Evolutionary conservation across 2,797 vertebrate genomes (phyloP).

Genomic region (Natrix natrix): DNA sequence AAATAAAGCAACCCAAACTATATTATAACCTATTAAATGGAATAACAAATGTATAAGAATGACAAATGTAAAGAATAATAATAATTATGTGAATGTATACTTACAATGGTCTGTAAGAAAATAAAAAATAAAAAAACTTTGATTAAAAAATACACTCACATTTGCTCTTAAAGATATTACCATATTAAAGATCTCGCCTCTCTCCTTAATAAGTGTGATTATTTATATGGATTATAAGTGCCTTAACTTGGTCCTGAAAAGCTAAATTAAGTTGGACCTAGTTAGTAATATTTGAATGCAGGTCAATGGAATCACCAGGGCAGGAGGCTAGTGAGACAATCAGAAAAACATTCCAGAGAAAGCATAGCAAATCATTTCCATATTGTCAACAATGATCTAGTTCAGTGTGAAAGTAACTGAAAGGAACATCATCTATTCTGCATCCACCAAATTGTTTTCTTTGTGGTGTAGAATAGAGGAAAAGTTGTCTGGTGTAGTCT

Average conservation of each 20-base stretch:
- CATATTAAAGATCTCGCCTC: rapidly evolving
- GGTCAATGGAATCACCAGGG: not conserved
- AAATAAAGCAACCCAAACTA: too few relatives aligned
- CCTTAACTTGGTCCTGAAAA: not conserved
- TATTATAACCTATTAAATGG: too few relatives aligned
- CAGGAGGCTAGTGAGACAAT: not conserved
- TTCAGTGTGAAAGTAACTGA: not conserved
- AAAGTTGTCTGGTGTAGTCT: not conserved
- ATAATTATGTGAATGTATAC: too few relatives aligned
- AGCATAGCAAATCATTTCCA: not conserved
- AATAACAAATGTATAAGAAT: too few relatives aligned
- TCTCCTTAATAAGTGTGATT: not conserved
- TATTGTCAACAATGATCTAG: not conserved
- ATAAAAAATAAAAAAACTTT: too few relatives aligned
- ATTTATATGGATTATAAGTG: rapidly evolving
- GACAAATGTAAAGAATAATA: too few relatives aligned
- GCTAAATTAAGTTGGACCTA: not conserved
- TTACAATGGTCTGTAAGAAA: too few relatives aligned
- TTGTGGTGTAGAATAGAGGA: not conserved
- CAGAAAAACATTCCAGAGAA: not conserved
- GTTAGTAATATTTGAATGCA: not conserved
- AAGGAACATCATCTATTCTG: not conserved
- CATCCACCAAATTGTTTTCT: not conserved
- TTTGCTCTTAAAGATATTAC: not conserved
- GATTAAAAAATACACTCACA: not conserved